Evolutionary conservation across 2,797 vertebrate species (phyloP).

Genomic region (Pseudochromis fuscus): DNA sequence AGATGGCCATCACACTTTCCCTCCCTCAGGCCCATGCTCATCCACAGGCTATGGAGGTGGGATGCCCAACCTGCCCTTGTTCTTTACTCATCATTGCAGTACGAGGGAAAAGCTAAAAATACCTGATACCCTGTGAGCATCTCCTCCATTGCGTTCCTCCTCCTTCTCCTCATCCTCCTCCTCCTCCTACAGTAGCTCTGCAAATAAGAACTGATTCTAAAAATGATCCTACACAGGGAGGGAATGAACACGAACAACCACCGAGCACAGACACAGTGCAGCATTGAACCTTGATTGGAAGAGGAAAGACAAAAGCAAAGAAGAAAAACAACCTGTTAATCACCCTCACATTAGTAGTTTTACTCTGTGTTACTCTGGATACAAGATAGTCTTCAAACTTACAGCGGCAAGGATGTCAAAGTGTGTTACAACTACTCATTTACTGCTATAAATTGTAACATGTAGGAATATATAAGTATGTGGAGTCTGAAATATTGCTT

Average conservation of each 20-base stretch:
- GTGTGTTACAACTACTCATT: slow-evolving; percentile 14
- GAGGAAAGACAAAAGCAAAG: background rate
- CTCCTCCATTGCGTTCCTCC: slow-evolving; percentile 70
- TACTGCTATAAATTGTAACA: slow-evolving; percentile 7
- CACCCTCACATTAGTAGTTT: too few species aligned
- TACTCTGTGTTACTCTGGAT: too few species aligned
- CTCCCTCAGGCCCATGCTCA: slow-evolving; percentile 40
- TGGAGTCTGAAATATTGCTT: too few species aligned
- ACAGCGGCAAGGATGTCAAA: background rate
- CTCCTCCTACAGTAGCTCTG: slow-evolving; percentile 65
- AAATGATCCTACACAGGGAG: slow-evolving; percentile 54
- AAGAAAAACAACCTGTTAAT: slow-evolving; percentile 26
- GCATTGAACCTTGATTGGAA: slow-evolving; percentile 19
- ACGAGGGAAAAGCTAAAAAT: slow-evolving; percentile 77
- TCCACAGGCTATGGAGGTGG: slow-evolving; percentile 58
- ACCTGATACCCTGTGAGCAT: slow-evolving; percentile 68
- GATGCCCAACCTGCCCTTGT: slow-evolving; percentile 68
- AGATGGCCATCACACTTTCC: slow-evolving; percentile 27
- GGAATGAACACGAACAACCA: slow-evolving; percentile 29
- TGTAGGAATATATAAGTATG: background rate
- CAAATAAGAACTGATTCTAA: slow-evolving; percentile 64
- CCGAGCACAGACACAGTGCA: background rate
- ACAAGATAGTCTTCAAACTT: background rate
- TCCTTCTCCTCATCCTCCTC: slow-evolving; percentile 60
- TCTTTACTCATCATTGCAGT: slow-evolving; percentile 69